A percentile compares a stretch with the other conserved stretches of the same genome.
These are phyloP conservation scores for Cebidichthys violaceus DNA, from an alignment of 2,113 vertebrate genomes.

Conservation along the genomic window DNA sequence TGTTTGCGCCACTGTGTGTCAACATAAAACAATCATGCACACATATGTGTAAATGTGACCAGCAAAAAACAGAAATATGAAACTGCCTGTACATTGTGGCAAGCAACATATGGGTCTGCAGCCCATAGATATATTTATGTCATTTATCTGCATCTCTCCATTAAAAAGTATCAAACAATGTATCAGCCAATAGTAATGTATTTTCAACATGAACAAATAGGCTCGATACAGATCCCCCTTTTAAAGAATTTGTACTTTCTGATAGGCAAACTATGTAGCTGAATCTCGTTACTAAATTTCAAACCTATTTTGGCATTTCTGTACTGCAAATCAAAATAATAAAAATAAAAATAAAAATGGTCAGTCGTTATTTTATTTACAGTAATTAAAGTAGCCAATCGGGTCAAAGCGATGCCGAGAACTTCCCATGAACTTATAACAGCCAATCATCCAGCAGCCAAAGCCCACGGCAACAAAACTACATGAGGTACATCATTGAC, in stretches of 20 bases:
- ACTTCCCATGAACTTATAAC: conserved; percentile 5
- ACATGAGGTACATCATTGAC: background rate
- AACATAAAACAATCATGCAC: no score
- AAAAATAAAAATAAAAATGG: no score
- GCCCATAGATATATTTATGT: background rate
- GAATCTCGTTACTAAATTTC: background rate
- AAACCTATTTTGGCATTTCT: background rate
- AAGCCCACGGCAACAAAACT: background rate
- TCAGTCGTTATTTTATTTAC: conserved; percentile 24
- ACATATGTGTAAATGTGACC: no score
- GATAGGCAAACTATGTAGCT: no score
- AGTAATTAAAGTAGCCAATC: conserved; percentile 30
- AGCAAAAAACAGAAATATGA: no score
- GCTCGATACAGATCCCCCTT: background rate
- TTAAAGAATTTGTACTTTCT: no score
- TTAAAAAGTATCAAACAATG: background rate
- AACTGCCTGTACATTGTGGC: no score
- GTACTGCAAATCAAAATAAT: no score
- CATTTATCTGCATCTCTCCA: no score
- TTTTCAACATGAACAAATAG: background rate
- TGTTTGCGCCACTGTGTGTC: no score
- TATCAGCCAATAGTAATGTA: background rate
- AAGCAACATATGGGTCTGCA: no score
- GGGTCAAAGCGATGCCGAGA: background rate
- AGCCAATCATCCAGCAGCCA: conserved; percentile 18